Percentiles rank a stretch among this genome's conserved stretches.
Conservation (phyloP, 2,888 invertebrate genomes). For the Lasioglossum malachurum region DNA sequence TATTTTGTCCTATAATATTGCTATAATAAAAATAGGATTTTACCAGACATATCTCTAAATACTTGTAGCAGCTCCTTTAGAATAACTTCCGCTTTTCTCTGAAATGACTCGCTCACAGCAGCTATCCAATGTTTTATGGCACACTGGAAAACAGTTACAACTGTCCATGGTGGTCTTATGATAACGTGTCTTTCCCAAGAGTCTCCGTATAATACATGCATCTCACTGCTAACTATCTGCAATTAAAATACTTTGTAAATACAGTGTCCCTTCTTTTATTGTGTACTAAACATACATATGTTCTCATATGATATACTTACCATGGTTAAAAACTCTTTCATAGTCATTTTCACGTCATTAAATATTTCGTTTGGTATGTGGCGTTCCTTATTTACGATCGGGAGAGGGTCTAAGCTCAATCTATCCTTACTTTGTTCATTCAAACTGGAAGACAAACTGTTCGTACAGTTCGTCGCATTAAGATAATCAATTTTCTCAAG, state of each 20-base stretch:
- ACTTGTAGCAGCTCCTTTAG: conserved; percentile 71
- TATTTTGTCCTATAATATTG: background rate
- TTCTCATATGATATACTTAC: conserved; percentile 59
- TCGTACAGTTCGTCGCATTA: conserved; percentile 1
- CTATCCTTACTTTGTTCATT: conserved; percentile 42
- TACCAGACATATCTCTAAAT: conserved; percentile 71
- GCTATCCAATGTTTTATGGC: conserved; percentile 84
- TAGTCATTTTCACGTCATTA: conserved; percentile 72
- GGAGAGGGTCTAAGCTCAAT: conserved; percentile 26
- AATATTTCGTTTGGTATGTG: conserved; percentile 74
- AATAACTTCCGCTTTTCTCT: conserved; percentile 69
- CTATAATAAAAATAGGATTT: conserved; percentile 9
- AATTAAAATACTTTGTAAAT: conserved; percentile 49
- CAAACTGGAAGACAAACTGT: conserved; percentile 29
- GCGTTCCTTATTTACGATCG: conserved; percentile 67
- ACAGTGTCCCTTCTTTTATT: background rate
- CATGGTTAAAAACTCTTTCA: conserved; percentile 74
- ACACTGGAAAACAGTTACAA: conserved; percentile 78
- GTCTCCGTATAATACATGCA: conserved; percentile 79
- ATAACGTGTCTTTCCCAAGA: conserved; percentile 79
- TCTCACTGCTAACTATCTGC: conserved; percentile 78
- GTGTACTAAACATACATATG: background rate
- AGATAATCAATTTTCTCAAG: conserved; percentile 78
- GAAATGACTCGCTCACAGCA: conserved; percentile 80
- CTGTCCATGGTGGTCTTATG: conserved; percentile 82